These are phyloP conservation scores for Ischnura elegans DNA, from an alignment of 2,888 invertebrate species.

Conservation along the genomic window DNA sequence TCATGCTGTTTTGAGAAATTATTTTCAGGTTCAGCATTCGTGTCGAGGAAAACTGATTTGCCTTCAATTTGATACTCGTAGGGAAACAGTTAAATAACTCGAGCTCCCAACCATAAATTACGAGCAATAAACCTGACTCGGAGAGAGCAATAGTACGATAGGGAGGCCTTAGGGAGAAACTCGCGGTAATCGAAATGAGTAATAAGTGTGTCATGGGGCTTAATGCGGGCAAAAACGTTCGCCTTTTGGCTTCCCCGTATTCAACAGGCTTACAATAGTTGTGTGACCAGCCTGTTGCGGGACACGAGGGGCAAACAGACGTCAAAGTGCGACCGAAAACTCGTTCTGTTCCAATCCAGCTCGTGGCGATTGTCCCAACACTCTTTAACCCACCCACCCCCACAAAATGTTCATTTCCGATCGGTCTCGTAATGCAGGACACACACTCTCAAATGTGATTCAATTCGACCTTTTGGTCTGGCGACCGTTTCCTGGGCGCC, in stretches of 20 bases:
- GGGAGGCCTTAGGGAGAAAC: not conserved
- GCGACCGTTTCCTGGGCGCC: not conserved
- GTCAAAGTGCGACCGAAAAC: constrained; percentile 19
- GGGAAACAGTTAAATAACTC: too few relatives aligned
- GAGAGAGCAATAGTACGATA: not conserved
- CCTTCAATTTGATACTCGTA: too few relatives aligned
- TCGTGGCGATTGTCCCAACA: not conserved
- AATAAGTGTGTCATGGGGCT: not conserved
- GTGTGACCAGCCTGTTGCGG: constrained; percentile 38
- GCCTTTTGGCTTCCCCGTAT: constrained; percentile 11
- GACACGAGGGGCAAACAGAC: not conserved
- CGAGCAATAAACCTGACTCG: not conserved
- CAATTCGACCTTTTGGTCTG: not conserved
- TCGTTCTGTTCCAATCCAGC: constrained; percentile 11
- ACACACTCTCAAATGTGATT: not conserved
- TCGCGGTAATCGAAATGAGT: constrained; percentile 2
- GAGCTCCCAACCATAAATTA: not conserved
- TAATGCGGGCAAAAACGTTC: not conserved
- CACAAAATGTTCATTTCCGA: not conserved
- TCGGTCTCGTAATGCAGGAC: not conserved
- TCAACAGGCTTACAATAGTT: constrained; percentile 38
- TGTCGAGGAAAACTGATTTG: too few relatives aligned
- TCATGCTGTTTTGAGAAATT: too few relatives aligned
- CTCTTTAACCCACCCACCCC: not conserved
- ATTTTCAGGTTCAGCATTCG: too few relatives aligned